A percentile compares a stretch with the other conserved stretches of the same genome.
Evolutionary conservation across 2,797 vertebrate species (phyloP).

Genomic region (Scarus forsteni): DNA sequence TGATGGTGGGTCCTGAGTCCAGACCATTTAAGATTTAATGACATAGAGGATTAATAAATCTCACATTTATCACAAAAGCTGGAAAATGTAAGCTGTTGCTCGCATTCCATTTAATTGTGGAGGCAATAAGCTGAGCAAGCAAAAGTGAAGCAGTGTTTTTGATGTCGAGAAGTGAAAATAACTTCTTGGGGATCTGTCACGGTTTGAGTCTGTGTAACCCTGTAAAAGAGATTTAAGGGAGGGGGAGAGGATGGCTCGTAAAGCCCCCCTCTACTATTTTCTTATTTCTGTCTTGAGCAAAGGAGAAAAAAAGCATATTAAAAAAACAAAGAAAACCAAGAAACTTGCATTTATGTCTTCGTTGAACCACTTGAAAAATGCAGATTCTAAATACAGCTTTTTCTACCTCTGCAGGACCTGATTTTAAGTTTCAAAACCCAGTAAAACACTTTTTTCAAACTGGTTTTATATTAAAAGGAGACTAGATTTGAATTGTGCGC

Average conservation of each 20-base stretch:
- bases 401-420: not conserved
- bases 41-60: not conserved
- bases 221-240: constrained; percentile 85
- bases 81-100: not conserved
- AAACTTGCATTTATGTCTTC: not conserved
- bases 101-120: constrained; percentile 24
- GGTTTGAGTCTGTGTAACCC: constrained; percentile 90
- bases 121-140: constrained; percentile 36
- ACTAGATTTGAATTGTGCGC: no score
- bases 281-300: not conserved
- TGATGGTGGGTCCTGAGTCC: no score
- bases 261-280: constrained; percentile 6
- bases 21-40: not conserved
- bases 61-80: no score
- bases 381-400: constrained; percentile 21
- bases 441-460: not conserved
- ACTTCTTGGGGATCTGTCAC: constrained; percentile 84
- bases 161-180: constrained; percentile 35
- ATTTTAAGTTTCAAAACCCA: not conserved
- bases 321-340: not conserved
- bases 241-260: not conserved
- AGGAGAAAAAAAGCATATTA: no score
- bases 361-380: constrained; percentile 10
- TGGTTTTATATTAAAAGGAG: no score
- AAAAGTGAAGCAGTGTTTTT: constrained; percentile 16